phyloP scores from a whole-genome alignment of 2,888 invertebrate species.

The Camponotus fellah region DNA sequence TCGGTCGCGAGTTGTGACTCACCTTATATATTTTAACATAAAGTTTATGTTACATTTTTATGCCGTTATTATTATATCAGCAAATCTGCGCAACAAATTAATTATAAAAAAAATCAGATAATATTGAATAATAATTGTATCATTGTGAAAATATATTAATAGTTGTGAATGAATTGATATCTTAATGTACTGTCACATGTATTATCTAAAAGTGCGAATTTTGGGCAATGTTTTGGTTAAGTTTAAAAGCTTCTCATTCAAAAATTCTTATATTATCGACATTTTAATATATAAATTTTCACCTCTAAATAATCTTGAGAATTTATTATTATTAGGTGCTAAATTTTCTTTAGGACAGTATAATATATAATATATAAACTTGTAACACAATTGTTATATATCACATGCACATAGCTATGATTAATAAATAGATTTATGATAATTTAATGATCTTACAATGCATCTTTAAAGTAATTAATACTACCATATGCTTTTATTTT shows the following conservation, averaged over 20 bases:
- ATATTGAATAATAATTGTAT: neutral
- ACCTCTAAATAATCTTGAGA: neutral
- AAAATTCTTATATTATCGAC: neutral
- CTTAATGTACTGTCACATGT: neutral
- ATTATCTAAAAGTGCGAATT: neutral
- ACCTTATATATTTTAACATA: too few relatives aligned
- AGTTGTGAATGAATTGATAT: neutral
- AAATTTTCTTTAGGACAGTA: neutral
- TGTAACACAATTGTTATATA: conserved; percentile 12
- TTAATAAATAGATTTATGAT: conserved; percentile 32
- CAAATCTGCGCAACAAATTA: too few relatives aligned
- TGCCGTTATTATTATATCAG: too few relatives aligned
- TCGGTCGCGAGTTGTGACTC: too few relatives aligned
- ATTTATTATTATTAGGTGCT: neutral
- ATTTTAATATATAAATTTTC: neutral
- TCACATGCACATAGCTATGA: neutral
- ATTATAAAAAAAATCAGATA: too few relatives aligned
- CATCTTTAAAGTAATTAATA: conserved; percentile 40
- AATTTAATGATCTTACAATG: conserved; percentile 22
- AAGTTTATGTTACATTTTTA: too few relatives aligned
- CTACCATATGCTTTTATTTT: neutral
- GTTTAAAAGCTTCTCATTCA: neutral
- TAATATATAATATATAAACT: neutral
- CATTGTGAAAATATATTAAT: neutral
- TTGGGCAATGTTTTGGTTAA: neutral